phyloP scores from a whole-genome alignment of 2,888 invertebrate genomes.

The Leucophenga maculata region DNA sequence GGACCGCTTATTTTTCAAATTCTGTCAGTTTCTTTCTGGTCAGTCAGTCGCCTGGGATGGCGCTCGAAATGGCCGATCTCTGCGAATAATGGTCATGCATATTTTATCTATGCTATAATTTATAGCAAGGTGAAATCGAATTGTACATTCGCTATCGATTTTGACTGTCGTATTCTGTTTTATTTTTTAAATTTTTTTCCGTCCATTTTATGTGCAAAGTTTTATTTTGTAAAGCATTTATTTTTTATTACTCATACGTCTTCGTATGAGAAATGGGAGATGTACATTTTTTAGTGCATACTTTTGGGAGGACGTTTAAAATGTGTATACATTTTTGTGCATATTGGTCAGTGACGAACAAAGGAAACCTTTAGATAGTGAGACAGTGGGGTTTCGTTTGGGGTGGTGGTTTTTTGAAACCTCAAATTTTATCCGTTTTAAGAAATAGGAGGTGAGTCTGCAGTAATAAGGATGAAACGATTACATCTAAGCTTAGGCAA shows the following conservation, averaged over 20 bases:
- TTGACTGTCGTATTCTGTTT: not conserved
- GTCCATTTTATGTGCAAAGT: not conserved
- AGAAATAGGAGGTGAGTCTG: too few species aligned
- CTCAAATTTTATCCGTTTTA: too few species aligned
- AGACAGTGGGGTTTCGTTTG: too few species aligned
- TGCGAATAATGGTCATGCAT: constrained; percentile 6
- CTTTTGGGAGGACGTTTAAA: too few species aligned
- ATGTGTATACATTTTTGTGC: too few species aligned
- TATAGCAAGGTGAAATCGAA: constrained; percentile 9
- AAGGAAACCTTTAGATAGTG: too few species aligned
- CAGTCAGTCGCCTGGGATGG: not conserved
- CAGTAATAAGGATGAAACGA: too few species aligned
- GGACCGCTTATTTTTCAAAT: constrained; percentile 21
- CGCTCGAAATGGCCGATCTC: not conserved
- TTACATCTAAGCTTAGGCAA: too few species aligned
- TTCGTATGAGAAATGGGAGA: too few species aligned
- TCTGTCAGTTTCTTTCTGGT: constrained; percentile 16
- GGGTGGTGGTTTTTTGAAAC: too few species aligned
- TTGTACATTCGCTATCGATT: constrained; percentile 4
- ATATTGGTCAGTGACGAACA: too few species aligned
- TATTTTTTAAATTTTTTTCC: not conserved
- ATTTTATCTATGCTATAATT: constrained; percentile 12
- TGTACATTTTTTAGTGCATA: too few species aligned
- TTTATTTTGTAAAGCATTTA: constrained; percentile 1
- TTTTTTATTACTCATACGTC: not conserved